Percentiles rank a stretch among this genome's conserved stretches.
Evolutionary conservation across 2,888 invertebrate species (phyloP).

Genomic region (Silvanus unidentatus): DNA sequence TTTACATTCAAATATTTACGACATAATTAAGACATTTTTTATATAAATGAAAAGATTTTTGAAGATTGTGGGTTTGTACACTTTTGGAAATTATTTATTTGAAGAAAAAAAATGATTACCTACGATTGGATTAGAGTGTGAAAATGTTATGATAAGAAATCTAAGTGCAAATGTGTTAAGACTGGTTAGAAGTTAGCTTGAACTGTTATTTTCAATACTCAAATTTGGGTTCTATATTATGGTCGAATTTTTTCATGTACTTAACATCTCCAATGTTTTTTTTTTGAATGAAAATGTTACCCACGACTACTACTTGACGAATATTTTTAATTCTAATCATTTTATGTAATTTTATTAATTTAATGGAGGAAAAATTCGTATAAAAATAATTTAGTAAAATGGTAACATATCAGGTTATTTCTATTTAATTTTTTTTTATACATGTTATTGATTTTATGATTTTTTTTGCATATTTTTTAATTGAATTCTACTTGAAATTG

Average conservation of each 20-base stretch:
- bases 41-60: no score
- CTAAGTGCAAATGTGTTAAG: constrained; percentile 44
- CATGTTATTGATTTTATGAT: neutral
- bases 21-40: no score
- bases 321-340: no score
- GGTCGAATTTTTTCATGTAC: no score
- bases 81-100: no score
- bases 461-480: neutral
- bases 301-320: no score
- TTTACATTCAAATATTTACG: neutral
- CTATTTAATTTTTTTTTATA: neutral
- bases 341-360: neutral
- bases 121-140: neutral
- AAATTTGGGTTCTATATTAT: no score
- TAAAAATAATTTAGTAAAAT: no score
- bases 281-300: neutral
- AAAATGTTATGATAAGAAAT: constrained; percentile 6
- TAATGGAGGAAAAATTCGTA: neutral
- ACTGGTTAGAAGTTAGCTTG: constrained; percentile 42
- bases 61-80: no score
- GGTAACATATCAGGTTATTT: constrained; percentile 1
- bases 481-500: constrained; percentile 4
- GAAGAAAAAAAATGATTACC: no score
- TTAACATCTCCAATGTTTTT: neutral
- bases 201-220: constrained; percentile 2